Evolutionary conservation across 2,888 invertebrate species (phyloP).

Genomic region (Melieria crassipennis): DNA sequence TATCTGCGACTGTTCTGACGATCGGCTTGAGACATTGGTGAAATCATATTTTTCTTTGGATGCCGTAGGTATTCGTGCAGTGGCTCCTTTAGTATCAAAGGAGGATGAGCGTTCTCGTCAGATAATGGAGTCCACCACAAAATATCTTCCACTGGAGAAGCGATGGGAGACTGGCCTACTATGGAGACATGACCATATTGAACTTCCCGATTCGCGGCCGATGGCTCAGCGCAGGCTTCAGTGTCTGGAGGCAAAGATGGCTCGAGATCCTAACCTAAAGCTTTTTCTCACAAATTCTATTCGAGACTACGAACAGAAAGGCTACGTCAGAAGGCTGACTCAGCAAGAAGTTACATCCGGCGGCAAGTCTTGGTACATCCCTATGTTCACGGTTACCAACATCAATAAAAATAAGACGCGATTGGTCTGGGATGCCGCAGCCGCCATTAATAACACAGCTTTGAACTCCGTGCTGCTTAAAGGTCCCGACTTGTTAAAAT

Average conservation of each 20-base stretch:
- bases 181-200: slow-evolving; percentile 34
- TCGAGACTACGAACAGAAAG: slow-evolving; percentile 31
- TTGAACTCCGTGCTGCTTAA: slow-evolving; percentile 52
- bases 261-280: slow-evolving; percentile 21
- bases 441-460: slow-evolving; percentile 44
- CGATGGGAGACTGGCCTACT: slow-evolving; percentile 33
- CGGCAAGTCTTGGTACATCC: slow-evolving; percentile 48
- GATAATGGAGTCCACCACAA: slow-evolving; percentile 34
- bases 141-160: slow-evolving; percentile 28
- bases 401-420: slow-evolving; percentile 50
- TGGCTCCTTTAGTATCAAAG: slow-evolving; percentile 28
- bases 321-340: slow-evolving; percentile 25
- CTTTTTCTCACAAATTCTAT: slow-evolving; percentile 31
- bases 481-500: slow-evolving; percentile 54
- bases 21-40: slow-evolving; percentile 34
- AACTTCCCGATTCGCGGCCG: slow-evolving; percentile 35
- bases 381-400: slow-evolving; percentile 49
- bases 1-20: slow-evolving; percentile 30
- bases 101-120: slow-evolving; percentile 31
- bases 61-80: slow-evolving; percentile 29
- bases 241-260: slow-evolving; percentile 34
- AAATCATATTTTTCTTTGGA: slow-evolving; percentile 37
- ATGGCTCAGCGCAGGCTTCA: slow-evolving; percentile 34
- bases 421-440: slow-evolving; percentile 56
- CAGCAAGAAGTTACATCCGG: slow-evolving; percentile 20